These are phyloP conservation scores for Ancistrus triradiatus DNA, from an alignment of 2,113 vertebrate genomes.

Conservation along the genomic window DNA sequence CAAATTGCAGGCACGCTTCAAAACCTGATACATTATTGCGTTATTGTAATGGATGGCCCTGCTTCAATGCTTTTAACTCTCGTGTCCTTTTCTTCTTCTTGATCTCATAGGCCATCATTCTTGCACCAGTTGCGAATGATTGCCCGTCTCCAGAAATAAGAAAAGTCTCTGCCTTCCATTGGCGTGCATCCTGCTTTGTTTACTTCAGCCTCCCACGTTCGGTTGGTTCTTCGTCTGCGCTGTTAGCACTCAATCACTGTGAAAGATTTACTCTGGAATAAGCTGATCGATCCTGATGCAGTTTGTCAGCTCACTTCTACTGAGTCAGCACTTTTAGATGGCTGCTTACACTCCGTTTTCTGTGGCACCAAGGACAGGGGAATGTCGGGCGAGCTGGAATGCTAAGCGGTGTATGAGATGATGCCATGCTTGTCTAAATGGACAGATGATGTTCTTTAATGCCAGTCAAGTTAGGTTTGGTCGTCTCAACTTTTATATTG, in stretches of 20 bases:
- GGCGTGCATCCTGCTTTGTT: background rate
- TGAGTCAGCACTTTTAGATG: slow-evolving; percentile 21
- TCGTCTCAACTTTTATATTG: too few species aligned
- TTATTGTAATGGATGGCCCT: background rate
- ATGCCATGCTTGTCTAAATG: background rate
- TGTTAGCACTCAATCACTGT: slow-evolving; percentile 30
- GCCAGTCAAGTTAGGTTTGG: too few species aligned
- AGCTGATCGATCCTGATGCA: slow-evolving; percentile 40
- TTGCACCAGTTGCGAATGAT: background rate
- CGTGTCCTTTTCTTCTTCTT: background rate
- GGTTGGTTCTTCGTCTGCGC: slow-evolving; percentile 16
- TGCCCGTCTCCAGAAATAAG: background rate
- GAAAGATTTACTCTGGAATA: slow-evolving; percentile 33
- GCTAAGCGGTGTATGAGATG: background rate
- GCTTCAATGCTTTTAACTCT: slow-evolving; percentile 7
- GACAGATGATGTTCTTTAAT: background rate
- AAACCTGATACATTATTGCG: background rate
- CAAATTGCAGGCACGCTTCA: background rate
- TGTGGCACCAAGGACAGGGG: background rate
- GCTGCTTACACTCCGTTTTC: slow-evolving; percentile 7
- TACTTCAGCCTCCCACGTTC: background rate
- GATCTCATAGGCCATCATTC: background rate
- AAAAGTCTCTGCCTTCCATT: slow-evolving; percentile 1
- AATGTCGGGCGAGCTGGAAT: background rate
- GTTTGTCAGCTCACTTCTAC: slow-evolving; percentile 27